phyloP scores from a whole-genome alignment of 2,888 invertebrate species.

The Disparrhopalites patrizii region DNA sequence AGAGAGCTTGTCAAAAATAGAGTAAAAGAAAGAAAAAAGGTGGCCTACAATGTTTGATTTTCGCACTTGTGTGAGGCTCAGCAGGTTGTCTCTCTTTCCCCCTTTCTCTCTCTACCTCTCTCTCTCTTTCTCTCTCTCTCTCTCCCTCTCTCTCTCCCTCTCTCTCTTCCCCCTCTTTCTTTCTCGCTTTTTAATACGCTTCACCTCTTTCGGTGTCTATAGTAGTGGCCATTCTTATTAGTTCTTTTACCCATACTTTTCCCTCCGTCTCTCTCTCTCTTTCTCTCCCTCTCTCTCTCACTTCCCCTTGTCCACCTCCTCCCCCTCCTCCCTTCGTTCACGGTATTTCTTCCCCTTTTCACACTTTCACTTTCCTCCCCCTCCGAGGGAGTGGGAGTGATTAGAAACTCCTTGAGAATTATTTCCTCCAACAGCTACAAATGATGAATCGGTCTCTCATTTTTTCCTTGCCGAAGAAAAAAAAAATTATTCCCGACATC shows the following conservation, averaged over 20 bases:
- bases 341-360: conserved; percentile 17
- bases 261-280: neutral
- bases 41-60: conserved; percentile 26
- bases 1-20: conserved; percentile 14
- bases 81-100: conserved; percentile 24
- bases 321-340: conserved; percentile 11
- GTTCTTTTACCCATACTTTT: conserved; percentile 16
- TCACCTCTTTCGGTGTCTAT: conserved; percentile 1
- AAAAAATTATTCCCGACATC: conserved; percentile 4
- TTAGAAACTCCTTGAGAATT: too few relatives aligned
- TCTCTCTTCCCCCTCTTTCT: neutral
- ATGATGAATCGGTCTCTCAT: too few relatives aligned
- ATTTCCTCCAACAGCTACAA: too few relatives aligned
- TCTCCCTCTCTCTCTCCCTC: neutral
- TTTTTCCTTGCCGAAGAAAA: conserved; percentile 12
- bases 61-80: conserved; percentile 24
- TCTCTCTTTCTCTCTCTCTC: neutral
- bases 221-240: conserved; percentile 17
- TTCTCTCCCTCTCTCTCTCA: conserved; percentile 3
- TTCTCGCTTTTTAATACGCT: conserved; percentile 5
- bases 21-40: conserved; percentile 23
- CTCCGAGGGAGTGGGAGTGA: too few relatives aligned
- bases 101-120: neutral
- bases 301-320: too few relatives aligned
- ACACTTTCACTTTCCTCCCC: neutral